phyloP scores from a whole-genome alignment of 2,888 invertebrate genomes.

The Drosophila neonasuta region DNA sequence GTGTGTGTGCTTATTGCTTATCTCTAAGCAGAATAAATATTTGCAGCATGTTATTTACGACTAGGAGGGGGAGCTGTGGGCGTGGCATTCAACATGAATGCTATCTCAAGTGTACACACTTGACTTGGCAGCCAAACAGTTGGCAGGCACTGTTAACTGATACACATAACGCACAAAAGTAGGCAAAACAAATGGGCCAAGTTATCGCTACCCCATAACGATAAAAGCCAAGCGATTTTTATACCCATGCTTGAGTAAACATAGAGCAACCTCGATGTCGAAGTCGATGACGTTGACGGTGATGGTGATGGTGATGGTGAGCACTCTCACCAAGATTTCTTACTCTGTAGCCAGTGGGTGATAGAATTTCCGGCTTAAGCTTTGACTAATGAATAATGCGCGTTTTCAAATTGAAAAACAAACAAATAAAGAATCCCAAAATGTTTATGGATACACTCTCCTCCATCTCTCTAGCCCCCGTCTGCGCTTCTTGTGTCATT shows the following conservation, averaged over 20 bases:
- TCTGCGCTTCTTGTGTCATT: background rate
- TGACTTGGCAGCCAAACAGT: conserved; percentile 70
- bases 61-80: conserved; percentile 17
- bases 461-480: background rate
- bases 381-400: conserved; percentile 68
- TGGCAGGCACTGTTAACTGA: conserved; percentile 63
- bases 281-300: no score
- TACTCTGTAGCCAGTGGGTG: no score
- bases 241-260: conserved; percentile 66
- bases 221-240: conserved; percentile 72
- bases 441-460: conserved; percentile 19
- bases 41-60: conserved; percentile 73
- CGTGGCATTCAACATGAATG: conserved; percentile 31
- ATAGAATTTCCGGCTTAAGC: conserved; percentile 13
- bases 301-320: no score
- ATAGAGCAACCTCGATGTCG: conserved; percentile 18
- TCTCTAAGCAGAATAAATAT: conserved; percentile 70
- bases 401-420: conserved; percentile 71
- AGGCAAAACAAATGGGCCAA: conserved; percentile 71
- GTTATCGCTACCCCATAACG: conserved; percentile 62
- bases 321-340: background rate
- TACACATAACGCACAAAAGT: conserved; percentile 57
- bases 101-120: conserved; percentile 79
- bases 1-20: conserved; percentile 64
- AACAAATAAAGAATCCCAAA: conserved; percentile 63